Evolutionary conservation across 2,888 invertebrate species (phyloP), one percentile per base, ranked within the genome.

Genomic region (Eupsilia transversa): DNA sequence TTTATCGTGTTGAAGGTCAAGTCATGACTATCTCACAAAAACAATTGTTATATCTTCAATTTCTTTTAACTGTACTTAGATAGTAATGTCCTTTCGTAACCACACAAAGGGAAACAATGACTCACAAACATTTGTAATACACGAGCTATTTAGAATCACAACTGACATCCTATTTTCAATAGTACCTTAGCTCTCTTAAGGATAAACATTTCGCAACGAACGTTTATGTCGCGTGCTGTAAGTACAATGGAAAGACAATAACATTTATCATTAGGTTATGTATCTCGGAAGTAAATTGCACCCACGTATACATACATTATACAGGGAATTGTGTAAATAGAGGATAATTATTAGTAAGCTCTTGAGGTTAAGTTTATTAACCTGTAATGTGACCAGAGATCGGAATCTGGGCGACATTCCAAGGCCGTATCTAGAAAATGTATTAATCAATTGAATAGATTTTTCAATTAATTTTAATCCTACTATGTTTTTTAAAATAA

Each of bases 201-300:
- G 85, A 82, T 82, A 77, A 82, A 65, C 54, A 83, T 83, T 85
- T 79, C 60, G 70, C 59, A 83, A 85, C 35, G 2, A 63, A 12
- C 72, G 17, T 63, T 72, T 63, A 66, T 71, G 86, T 82, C 74
- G 85, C 73, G 83, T 82, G 74, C 57, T 57, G 17, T 27, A n/a
- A 46, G 33, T 33, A 66, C 46, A 72, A 69, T 74, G 56, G 52
- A 73, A 49, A 78, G 66, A 84, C 82, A 85, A 86, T 86, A 67
- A 78, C 70, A 77, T 77, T 85, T 73, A 76, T 80, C 71, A 69
- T 61, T 73, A 70, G 7, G 71, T 57, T 57, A 71, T 74, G 64
- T 60, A 72, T 52, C 73, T 65, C 78, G 84, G 86, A 81, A 81
- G 82, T 77, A 74, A 71, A 46, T 57, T 64, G 68, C 38, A 60